Base-by-base conservation (phyloP, 2,888 invertebrate species). In the Sarcophaga subvicina region DNA sequence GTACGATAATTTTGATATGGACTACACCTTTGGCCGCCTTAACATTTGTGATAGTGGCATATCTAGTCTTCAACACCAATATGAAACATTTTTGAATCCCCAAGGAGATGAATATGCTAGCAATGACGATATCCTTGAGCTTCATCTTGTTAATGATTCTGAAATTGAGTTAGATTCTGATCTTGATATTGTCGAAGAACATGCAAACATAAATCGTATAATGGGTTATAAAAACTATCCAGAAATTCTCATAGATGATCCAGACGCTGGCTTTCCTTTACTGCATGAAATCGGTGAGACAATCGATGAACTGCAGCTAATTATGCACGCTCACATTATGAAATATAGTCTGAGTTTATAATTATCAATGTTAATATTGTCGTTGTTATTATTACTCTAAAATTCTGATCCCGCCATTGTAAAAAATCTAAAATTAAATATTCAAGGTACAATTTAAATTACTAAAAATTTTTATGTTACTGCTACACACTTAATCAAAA, bases 201-300 rank as follows among this genome's bases (percentile, higher is more conserved):
- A 90, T 77, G 88, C 90, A n/a, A 90, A 90, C 54, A 71, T 92
- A 47, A 91, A 91, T 88, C 91, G 91, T 64, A 90, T 91, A n/a
- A 89, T 91, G 82, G 91, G 90, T 81, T 92, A 91, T 88, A 90
- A 90, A 20, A 80, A 91, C 63, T 89, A 91, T 88, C 91, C 92
- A 45, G 91, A 92, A 85, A 88, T 91, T 76, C 89, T 91, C 12
- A 92, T 91, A 75, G 91, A 92, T 80, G 92, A 92, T 88, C 90
- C 90, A 12, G 89, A 91, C 88, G 92, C 90, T 85, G 87, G 87
- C 11, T 93, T 93, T 86, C 92, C 93, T 79, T 91, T 91, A 37
- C 89, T 93, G 90, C 93, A 93, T 88, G 93, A 93, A 91, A 93
- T 93, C 90, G 93, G 92, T 90, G 93, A 92, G 90, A 92, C 93